Conservation (phyloP, 2,113 vertebrate genomes). For the Malurus melanocephalus region DNA sequence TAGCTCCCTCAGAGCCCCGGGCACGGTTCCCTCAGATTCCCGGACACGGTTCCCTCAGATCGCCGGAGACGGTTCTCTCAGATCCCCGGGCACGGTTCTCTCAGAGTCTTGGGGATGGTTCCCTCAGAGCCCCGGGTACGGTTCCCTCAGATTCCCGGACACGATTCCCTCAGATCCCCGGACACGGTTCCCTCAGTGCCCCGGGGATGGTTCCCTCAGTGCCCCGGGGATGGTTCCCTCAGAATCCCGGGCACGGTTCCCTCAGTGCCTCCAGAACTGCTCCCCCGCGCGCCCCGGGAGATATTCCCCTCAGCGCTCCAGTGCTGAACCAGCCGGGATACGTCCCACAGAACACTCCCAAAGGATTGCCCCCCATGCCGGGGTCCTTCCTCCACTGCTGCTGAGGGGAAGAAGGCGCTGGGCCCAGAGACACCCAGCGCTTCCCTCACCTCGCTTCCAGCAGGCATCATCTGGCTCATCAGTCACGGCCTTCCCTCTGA, state of each 20-base stretch:
- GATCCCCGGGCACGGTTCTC: rapidly evolving
- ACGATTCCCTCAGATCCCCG: background rate
- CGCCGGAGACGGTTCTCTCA: rapidly evolving
- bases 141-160: background rate
- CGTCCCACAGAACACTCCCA: background rate
- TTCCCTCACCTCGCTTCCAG: background rate
- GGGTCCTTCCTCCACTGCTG: background rate
- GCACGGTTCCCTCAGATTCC: background rate
- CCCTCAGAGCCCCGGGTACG: too few species aligned
- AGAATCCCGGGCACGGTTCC: background rate
- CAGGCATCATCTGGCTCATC: background rate
- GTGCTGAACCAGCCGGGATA: background rate
- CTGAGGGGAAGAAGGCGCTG: rapidly evolving
- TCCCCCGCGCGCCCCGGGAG: background rate
- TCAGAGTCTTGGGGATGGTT: rapidly evolving
- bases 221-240: too few species aligned
- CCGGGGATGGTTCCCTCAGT: too few species aligned
- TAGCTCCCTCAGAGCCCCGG: background rate
- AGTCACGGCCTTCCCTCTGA: background rate
- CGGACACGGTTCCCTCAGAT: too few species aligned
- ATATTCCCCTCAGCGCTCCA: background rate
- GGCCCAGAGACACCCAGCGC: background rate
- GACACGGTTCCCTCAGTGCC: background rate
- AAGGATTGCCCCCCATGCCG: too few species aligned
- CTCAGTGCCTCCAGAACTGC: background rate